Evolutionary conservation across 1,140 invertebrate species (phyloP).

Genomic region (Scaptodrosophila lebanonensis): DNA sequence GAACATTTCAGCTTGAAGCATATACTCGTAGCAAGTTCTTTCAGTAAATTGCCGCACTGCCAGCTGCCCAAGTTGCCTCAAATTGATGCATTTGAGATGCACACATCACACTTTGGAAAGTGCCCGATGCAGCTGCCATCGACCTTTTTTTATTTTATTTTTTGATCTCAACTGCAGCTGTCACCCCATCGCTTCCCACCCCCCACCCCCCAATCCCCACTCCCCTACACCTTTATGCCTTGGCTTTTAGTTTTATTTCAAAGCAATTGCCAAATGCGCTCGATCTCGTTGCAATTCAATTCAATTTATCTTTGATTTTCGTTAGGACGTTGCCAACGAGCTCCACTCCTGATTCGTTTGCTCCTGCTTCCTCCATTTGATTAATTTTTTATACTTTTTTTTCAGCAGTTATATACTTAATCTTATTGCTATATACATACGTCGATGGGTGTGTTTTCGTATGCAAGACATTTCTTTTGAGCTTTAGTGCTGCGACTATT

Average conservation of each 20-base stretch:
- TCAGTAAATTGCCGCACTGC: no score
- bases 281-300: constrained; percentile 47
- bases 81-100: constrained; percentile 29
- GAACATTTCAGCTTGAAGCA: no score
- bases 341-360: constrained; percentile 6
- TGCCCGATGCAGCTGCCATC: not conserved
- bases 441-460: no score
- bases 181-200: constrained; percentile 2
- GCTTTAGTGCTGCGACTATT: constrained; percentile 2
- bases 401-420: no score
- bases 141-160: no score
- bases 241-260: constrained; percentile 54
- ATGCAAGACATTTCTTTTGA: not conserved
- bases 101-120: not conserved
- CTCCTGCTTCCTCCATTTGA: constrained; percentile 28
- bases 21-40: no score
- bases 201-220: not conserved
- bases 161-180: no score
- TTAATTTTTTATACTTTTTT: constrained; percentile 60
- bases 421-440: no score
- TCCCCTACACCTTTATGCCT: not conserved
- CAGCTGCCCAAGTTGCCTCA: constrained; percentile 12
- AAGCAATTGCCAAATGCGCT: constrained; percentile 57
- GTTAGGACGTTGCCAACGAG: constrained; percentile 10
- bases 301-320: constrained; percentile 70